Base-by-base conservation (phyloP, 2,113 vertebrate genomes). In the Notothenia rossii region DNA sequence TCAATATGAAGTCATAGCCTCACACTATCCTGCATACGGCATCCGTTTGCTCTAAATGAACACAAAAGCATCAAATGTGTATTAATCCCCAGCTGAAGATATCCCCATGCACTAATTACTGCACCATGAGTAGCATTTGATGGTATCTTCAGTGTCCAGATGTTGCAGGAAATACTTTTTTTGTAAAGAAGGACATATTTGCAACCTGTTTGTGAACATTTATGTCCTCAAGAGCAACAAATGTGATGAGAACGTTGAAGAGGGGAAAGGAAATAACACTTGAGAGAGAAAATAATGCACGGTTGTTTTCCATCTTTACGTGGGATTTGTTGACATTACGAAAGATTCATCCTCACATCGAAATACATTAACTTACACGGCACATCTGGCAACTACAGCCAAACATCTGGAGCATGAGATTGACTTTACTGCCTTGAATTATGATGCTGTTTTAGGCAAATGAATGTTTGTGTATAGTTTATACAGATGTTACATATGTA, bases 401-500 rank as follows among this genome's bases (percentile, higher is more conserved):
- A 63, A 50, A 76, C 71, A 86, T 45, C 53, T 80, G 75, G 51
- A 67, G 25, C 36, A 10, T 13, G 1, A 46, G 20, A 60, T 66
- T 66, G 17, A 36, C 43, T 72, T 58, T 22, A 45, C 49, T 63
- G 63, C 51, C 10, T 53, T 58, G 7, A 49, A 64, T 58, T 54
- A 13, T 20, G 3, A 3, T 58, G 36, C 14, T 22, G 9, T 45
- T 75, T 65, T 59, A n/a, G 51, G 18, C 76, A 78, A 72, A 64
- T 22, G 1, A 49, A 72, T 53, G 48, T 40, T 46, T 75, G 10
- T 72, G 45, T 60, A 54, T 64, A 36, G 43, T 70, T 58, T 20
- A 60, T 51, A 48, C 36, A 60, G 61, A 56, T 71, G n/a, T 63
- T 69, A 11, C 40, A 13, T 67, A 63, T 56, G 3, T 54, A 67